Percentiles rank a stretch among this genome's conserved stretches.
These are phyloP conservation scores for Bolinopsis microptera DNA, from an alignment of 37 sponge, comb jelly and placozoan species.

Conservation along the genomic window DNA sequence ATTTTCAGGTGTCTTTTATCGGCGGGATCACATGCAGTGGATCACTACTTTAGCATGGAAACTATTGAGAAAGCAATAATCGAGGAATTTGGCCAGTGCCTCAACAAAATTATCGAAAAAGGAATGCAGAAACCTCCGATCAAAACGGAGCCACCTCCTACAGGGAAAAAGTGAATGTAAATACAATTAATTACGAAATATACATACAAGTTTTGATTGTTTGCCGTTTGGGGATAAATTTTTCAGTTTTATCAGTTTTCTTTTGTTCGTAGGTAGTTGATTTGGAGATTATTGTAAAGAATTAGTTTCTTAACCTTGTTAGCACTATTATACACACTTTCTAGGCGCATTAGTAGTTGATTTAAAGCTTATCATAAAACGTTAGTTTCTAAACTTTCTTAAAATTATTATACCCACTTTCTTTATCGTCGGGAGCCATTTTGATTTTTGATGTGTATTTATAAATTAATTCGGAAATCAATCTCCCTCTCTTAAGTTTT, in stretches of 20 bases:
- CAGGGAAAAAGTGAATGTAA: neutral
- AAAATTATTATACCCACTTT: too few species aligned
- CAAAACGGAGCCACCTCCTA: neutral
- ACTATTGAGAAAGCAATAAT: conserved; percentile 76
- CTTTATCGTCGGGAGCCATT: too few species aligned
- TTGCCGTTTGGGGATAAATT: neutral
- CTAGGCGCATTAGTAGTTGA: too few species aligned
- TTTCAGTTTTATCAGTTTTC: neutral
- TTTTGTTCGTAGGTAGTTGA: neutral
- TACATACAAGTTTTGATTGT: neutral
- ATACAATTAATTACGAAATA: too few species aligned
- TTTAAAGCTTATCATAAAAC: too few species aligned
- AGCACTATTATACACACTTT: too few species aligned
- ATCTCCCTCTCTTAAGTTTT: too few species aligned
- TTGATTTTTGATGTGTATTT: too few species aligned
- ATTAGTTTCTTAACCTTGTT: too few species aligned
- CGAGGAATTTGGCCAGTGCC: conserved; percentile 85
- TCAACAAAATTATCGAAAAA: conserved; percentile 80
- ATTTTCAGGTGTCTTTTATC: conserved; percentile 26
- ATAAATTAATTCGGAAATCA: too few species aligned
- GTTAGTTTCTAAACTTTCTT: too few species aligned
- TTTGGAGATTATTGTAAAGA: too few species aligned
- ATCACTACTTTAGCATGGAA: conserved; percentile 52
- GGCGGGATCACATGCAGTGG: conserved; percentile 34
- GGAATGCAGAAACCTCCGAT: neutral